Conservation (phyloP, 2,888 invertebrate species). For the Nomada fabriciana region DNA sequence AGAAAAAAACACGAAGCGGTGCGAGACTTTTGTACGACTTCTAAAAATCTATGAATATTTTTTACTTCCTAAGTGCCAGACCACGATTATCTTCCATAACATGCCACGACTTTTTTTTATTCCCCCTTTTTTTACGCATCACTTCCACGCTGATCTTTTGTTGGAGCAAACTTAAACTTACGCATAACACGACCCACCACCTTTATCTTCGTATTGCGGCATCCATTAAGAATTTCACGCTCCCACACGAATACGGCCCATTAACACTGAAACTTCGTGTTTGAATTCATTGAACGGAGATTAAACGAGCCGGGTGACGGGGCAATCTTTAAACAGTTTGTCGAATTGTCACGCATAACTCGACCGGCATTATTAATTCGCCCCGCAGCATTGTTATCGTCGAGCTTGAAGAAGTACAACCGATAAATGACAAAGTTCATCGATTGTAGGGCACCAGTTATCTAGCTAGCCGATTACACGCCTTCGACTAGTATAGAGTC, state of each 20-base stretch:
- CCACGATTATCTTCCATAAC: background rate
- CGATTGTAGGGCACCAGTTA: constrained; percentile 71
- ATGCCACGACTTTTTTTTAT: background rate
- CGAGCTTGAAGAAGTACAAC: constrained; percentile 56
- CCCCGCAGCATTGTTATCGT: constrained; percentile 57
- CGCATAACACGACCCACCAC: too few species aligned
- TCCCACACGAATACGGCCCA: background rate
- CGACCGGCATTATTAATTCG: constrained; percentile 50
- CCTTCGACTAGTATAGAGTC: constrained; percentile 14
- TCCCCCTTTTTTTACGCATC: too few species aligned
- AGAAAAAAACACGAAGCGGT: constrained; percentile 1
- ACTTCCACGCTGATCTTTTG: too few species aligned
- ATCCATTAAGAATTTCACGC: constrained; percentile 2
- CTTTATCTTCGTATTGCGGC: background rate
- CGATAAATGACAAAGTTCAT: constrained; percentile 77
- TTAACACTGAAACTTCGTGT: constrained; percentile 25
- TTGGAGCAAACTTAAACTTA: too few species aligned
- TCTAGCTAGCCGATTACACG: constrained; percentile 61
- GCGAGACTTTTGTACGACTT: background rate
- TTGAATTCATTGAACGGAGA: constrained; percentile 40
- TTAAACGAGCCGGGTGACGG: constrained; percentile 34
- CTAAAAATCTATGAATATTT: constrained; percentile 6
- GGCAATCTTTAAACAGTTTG: constrained; percentile 38
- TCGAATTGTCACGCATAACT: constrained; percentile 46
- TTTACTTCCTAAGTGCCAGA: background rate